These are phyloP conservation scores for Pseudorectes ferrugineus DNA, from an alignment of 2,113 vertebrate genomes.

Conservation along the genomic window DNA sequence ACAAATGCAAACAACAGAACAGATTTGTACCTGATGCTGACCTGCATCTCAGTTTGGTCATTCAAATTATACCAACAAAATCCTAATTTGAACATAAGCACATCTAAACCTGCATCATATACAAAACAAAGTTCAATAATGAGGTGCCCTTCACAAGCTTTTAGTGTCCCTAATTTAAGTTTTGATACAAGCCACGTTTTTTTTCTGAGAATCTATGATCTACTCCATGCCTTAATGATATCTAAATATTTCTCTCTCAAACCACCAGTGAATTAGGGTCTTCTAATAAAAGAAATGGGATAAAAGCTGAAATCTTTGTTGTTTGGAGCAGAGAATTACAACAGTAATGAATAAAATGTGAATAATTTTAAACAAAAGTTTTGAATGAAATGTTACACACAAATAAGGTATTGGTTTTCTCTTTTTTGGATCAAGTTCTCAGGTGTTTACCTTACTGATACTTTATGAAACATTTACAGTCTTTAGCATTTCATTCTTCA, in stretches of 20 bases:
- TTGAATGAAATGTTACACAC: background rate
- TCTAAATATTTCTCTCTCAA: background rate
- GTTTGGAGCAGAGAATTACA: background rate
- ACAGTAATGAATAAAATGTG: background rate
- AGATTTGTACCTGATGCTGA: background rate
- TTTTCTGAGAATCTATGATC: background rate
- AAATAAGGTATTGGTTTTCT: background rate
- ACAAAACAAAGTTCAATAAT: background rate
- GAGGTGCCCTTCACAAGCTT: background rate
- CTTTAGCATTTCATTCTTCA: background rate
- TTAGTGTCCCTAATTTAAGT: background rate
- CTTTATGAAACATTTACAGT: background rate
- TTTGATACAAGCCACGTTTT: background rate
- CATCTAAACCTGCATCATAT: fast-evolving
- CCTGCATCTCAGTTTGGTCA: background rate
- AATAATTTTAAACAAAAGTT: background rate
- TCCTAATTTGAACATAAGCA: background rate
- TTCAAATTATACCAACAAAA: background rate
- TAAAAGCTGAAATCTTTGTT: background rate
- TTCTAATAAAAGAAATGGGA: background rate
- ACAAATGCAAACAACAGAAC: background rate
- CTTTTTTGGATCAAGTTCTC: background rate
- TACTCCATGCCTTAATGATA: background rate
- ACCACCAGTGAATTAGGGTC: background rate
- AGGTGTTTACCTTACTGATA: background rate